A percentile compares a stretch with the other conserved stretches of the same genome.
Evolutionary conservation across 1,140 invertebrate species (phyloP).

Genomic region (Tetragonula clypearis): DNA sequence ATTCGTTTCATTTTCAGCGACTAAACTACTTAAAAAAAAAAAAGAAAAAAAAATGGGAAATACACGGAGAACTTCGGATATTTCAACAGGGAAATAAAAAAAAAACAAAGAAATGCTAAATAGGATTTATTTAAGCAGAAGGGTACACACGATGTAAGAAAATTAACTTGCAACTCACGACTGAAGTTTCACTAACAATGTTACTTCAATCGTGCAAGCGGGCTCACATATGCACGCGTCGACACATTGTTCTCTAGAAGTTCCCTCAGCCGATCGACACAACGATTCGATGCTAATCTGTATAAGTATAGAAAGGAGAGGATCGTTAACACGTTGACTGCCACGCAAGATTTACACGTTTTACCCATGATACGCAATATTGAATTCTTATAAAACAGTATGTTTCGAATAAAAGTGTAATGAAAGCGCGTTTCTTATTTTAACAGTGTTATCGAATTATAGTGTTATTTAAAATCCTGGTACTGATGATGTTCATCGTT

Average conservation of each 20-base stretch:
- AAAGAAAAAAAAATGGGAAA: not conserved
- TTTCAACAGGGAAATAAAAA: not conserved
- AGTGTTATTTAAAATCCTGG: too few species aligned
- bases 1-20: too few species aligned
- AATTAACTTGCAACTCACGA: not conserved
- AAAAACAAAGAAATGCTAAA: not conserved
- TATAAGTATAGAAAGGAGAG: too few species aligned
- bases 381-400: too few species aligned
- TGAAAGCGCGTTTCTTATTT: too few species aligned
- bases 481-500: too few species aligned
- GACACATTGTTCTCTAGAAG: not conserved
- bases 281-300: not conserved
- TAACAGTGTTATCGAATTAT: too few species aligned
- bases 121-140: not conserved
- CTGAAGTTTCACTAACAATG: not conserved
- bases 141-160: not conserved
- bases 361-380: too few species aligned
- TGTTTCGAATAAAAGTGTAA: too few species aligned
- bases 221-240: not conserved
- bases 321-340: not conserved
- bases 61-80: not conserved
- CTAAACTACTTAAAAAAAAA: too few species aligned
- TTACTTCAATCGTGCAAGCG: not conserved
- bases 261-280: not conserved
- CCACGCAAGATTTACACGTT: too few species aligned